These are phyloP conservation scores for Nematostella vectensis DNA, from an alignment of 92 coral and sea anemone genomes.

Conservation along the genomic window DNA sequence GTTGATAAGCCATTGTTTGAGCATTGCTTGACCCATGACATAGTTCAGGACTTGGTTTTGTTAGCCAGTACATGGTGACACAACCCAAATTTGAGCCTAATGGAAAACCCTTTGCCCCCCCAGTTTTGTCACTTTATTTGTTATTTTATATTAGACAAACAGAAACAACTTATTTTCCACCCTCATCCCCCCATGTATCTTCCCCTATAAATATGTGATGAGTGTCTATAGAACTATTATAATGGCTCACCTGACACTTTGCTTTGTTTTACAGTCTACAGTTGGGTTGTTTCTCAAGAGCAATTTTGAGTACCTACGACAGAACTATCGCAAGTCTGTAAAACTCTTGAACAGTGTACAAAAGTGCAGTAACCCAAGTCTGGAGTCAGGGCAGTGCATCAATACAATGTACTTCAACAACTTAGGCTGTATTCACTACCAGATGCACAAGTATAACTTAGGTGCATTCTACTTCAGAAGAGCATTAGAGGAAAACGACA, in stretches of 20 bases:
- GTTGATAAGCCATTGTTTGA: too few relatives aligned
- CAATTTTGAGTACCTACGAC: constrained; percentile 93
- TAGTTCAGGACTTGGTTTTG: too few relatives aligned
- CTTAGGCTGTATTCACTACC: constrained; percentile 94
- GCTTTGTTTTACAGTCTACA: constrained; percentile 33
- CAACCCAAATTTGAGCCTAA: too few relatives aligned
- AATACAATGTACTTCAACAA: constrained; percentile 94
- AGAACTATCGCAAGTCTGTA: constrained; percentile 88
- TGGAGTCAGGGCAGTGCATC: constrained; percentile 68
- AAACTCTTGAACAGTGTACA: constrained; percentile 94
- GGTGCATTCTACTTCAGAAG: constrained; percentile 93
- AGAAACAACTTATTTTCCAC: too few relatives aligned
- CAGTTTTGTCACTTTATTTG: too few relatives aligned
- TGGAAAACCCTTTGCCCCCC: too few relatives aligned
- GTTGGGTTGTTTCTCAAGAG: constrained; percentile 90
- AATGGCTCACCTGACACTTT: too few relatives aligned
- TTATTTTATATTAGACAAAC: too few relatives aligned
- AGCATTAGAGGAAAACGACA: constrained; percentile 89
- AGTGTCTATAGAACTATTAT: too few relatives aligned
- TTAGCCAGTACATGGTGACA: too few relatives aligned
- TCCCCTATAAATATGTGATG: constrained; percentile 1
- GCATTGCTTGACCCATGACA: too few relatives aligned
- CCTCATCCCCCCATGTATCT: too few relatives aligned
- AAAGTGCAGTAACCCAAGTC: constrained; percentile 46
- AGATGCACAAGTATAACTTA: constrained; percentile 90